Evolutionary conservation across 2,888 invertebrate species (phyloP), one percentile per base, ranked within the genome.

Genomic region (Lithophane socia): DNA sequence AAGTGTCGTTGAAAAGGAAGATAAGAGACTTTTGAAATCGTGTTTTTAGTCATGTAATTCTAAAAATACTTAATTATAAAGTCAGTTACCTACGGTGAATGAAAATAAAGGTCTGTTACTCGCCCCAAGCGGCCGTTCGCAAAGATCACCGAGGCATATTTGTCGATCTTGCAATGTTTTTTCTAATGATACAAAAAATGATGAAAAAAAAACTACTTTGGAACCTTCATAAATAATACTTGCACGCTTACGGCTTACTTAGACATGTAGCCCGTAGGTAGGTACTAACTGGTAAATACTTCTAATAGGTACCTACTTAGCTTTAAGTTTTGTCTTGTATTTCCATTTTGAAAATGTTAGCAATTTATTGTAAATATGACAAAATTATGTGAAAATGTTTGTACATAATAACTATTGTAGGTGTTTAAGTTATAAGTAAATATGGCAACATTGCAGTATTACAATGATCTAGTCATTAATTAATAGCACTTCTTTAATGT

Each of bases 391-490:
- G 86, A 84, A 83, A 82, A 85, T 78, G 56, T 86, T 75, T 86
- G 84, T 86, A 86, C 56, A 86, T 87, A 37, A 37, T 37, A 86
- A 49, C 12, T 79, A 80, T 47, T 68, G 16, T 79, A 77, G 86
- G 44, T 54, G 54, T 42, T 10, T 80, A 75, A 73, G 61, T 37
- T 56, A n/a, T 76, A 78, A 80, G 65, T 69, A 58, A 80, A 58
- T 76, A 79, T 64, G 67, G 47, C 70, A 84, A 79, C 58, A 76
- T 77, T 78, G 44, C 77, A 86, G 88, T 87, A 88, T 86, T 86
- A 69, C 69, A 77, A 64, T 64, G 74, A 66, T 87, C 87, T 87
- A 87, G 87, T 87, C 87, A 87, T 75, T 84, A 77, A 37, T 70
- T 54, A 72, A 49, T 74, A 83, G 64, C 77, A 75, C 58, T 66